Conservation (phyloP, 2,888 invertebrate species). For the Drosophila gaucha region DNA sequence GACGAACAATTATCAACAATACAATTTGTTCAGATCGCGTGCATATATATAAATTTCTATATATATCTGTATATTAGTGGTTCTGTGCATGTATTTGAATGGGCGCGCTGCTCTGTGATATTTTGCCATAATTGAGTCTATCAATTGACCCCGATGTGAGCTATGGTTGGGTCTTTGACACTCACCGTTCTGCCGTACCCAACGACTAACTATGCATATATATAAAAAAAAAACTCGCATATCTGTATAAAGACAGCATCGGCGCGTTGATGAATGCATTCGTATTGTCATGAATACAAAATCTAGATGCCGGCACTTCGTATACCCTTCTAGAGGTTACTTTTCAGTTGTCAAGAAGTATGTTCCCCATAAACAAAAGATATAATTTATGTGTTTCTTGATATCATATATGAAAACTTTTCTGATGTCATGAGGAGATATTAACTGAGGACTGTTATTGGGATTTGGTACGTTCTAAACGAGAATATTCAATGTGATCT, state of each 20-base stretch:
- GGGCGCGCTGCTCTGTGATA: slow-evolving; percentile 49
- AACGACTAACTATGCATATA: slow-evolving; percentile 2
- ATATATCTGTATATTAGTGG: slow-evolving; percentile 1
- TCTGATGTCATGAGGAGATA: no score
- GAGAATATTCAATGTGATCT: no score
- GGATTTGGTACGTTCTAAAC: no score
- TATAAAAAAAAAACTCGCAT: slow-evolving; percentile 23
- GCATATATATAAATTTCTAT: slow-evolving; percentile 1
- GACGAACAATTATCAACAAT: slow-evolving; percentile 37
- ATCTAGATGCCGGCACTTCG: slow-evolving; percentile 40
- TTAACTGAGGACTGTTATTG: no score
- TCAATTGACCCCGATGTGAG: slow-evolving; percentile 76
- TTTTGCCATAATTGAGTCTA: slow-evolving; percentile 77
- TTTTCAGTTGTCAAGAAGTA: not conserved
- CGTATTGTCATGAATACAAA: slow-evolving; percentile 7
- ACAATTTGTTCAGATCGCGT: slow-evolving; percentile 39
- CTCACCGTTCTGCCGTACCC: slow-evolving; percentile 37
- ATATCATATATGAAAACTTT: no score
- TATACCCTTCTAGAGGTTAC: not conserved
- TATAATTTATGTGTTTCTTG: no score
- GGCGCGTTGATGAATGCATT: slow-evolving; percentile 59
- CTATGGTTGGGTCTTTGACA: slow-evolving; percentile 77
- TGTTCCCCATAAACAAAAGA: no score
- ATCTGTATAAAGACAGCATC: slow-evolving; percentile 37
- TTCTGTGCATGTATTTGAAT: slow-evolving; percentile 12